Conservation (phyloP, 2,797 vertebrate species). For the Dromococcyx pavoninus region DNA sequence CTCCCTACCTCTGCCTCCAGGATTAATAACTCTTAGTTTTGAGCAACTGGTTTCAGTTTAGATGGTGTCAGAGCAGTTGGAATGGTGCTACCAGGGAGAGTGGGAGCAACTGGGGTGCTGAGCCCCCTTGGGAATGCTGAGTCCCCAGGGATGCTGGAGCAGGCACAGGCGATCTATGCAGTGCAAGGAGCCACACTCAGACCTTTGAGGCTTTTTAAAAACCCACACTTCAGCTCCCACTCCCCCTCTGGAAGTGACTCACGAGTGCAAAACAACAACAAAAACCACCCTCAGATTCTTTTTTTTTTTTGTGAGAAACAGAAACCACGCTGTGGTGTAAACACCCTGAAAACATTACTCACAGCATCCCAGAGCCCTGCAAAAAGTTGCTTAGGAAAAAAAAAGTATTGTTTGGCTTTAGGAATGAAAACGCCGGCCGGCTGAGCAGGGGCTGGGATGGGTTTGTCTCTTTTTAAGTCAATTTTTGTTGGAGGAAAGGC, state of each 20-base stretch:
- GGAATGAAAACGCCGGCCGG: background rate
- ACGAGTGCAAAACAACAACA: constrained; percentile 56
- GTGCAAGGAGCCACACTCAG: background rate
- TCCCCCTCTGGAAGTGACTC: constrained; percentile 66
- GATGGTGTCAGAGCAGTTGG: background rate
- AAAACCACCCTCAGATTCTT: constrained; percentile 8
- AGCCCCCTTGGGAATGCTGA: too few species aligned
- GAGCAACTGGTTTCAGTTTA: background rate
- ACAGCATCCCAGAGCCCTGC: constrained; percentile 20
- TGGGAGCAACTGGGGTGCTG: fast-evolving
- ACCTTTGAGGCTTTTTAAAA: constrained; percentile 36
- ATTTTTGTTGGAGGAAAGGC: background rate
- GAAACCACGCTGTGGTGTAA: constrained; percentile 38
- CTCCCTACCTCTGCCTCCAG: background rate
- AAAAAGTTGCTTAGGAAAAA: background rate
- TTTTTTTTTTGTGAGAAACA: background rate
- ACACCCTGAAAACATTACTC: constrained; percentile 49
- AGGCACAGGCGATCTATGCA: background rate
- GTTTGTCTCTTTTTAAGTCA: background rate
- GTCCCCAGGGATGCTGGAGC: background rate
- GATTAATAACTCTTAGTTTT: fast-evolving
- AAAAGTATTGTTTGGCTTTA: background rate
- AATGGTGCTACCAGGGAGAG: background rate
- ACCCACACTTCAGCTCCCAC: constrained; percentile 36
- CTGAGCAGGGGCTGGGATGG: background rate